Evolutionary conservation across 2,888 invertebrate species (phyloP).

Genomic region (Nematopogon swammerdamellus): DNA sequence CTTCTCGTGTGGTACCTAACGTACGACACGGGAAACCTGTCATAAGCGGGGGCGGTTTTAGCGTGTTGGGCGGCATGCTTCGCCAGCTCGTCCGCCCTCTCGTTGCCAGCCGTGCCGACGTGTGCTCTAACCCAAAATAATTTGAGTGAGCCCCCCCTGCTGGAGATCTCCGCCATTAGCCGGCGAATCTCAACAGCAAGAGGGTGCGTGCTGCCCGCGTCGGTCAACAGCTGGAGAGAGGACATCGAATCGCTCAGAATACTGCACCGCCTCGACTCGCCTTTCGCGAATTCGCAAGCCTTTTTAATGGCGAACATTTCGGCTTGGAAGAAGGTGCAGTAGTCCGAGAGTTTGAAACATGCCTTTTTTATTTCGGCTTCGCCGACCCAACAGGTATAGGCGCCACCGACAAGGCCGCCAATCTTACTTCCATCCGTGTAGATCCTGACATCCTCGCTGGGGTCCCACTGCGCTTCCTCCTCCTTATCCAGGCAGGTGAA

Average conservation of each 20-base stretch:
- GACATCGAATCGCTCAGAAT: slow-evolving; percentile 6
- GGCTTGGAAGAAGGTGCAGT: slow-evolving; percentile 13
- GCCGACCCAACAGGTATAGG: slow-evolving; percentile 1
- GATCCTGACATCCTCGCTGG: neutral
- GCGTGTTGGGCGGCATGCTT: slow-evolving; percentile 5
- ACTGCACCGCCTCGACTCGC: neutral
- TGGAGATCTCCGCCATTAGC: neutral
- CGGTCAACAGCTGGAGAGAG: slow-evolving; percentile 1
- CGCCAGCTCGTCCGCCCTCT: slow-evolving; percentile 8
- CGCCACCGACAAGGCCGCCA: slow-evolving; percentile 3
- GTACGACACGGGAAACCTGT: neutral
- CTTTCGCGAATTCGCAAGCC: neutral
- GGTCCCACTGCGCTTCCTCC: no score
- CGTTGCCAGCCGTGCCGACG: slow-evolving; percentile 6
- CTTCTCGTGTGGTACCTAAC: neutral
- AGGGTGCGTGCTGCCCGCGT: neutral
- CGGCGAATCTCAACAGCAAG: neutral
- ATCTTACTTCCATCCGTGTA: slow-evolving; percentile 11
- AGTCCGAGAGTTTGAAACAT: slow-evolving; percentile 7
- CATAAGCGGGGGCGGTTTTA: neutral
- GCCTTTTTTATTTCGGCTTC: neutral
- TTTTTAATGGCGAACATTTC: slow-evolving; percentile 7
- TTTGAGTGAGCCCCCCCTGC: neutral
- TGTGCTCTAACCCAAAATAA: slow-evolving; percentile 8
- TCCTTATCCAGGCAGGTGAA: neutral